A percentile compares a stretch with the other conserved stretches of the same genome.
Conservation (phyloP, 2,797 vertebrate species). For the Picus viridis region DNA sequence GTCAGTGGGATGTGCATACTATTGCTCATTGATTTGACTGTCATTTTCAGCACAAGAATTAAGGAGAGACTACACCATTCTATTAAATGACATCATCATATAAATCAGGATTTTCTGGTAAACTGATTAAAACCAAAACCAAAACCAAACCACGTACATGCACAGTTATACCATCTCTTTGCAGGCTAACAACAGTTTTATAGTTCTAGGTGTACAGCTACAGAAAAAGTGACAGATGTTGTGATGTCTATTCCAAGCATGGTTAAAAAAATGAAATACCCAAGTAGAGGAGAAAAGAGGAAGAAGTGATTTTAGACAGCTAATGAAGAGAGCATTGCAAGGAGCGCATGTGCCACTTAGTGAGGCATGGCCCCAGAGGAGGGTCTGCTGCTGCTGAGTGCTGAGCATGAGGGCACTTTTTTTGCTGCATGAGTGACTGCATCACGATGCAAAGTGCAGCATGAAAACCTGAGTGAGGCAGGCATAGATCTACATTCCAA, state of each 20-base stretch:
- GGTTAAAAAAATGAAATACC: not conserved
- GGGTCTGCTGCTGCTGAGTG: not conserved
- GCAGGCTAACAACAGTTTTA: not conserved
- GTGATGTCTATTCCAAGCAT: not conserved
- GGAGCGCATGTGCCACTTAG: not conserved
- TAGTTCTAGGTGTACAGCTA: not conserved
- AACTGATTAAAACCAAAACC: conserved; percentile 8
- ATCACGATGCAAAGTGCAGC: rapidly evolving
- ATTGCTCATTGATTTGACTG: not conserved
- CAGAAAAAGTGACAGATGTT: not conserved
- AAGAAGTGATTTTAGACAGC: not conserved
- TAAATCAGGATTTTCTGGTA: not conserved
- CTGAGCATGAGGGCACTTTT: not conserved
- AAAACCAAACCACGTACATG: not conserved
- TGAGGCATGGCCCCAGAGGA: not conserved
- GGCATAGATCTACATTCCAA: not conserved
- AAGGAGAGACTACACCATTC: not conserved
- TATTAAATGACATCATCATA: not conserved
- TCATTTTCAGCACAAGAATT: not conserved
- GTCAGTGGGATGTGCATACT: not conserved
- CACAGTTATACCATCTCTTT: not conserved
- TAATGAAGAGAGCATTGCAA: not conserved
- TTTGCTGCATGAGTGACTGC: not conserved
- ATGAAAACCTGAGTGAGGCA: not conserved
- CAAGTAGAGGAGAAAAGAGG: not conserved